Base-by-base conservation (phyloP, 2,888 invertebrate genomes). In the Cremastobaeus sp. region DNA sequence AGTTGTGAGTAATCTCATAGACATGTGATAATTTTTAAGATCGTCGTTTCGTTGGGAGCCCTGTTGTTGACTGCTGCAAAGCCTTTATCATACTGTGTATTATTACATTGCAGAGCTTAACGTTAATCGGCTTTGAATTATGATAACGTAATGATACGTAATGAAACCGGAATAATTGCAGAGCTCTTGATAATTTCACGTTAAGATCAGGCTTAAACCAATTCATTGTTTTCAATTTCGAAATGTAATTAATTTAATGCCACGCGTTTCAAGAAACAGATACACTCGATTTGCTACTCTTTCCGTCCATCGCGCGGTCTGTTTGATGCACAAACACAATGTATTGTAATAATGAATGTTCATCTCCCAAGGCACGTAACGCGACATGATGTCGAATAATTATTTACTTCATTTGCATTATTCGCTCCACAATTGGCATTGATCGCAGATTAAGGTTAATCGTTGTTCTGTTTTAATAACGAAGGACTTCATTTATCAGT, bases 71-170 rank as follows among this genome's bases (percentile, higher is more conserved):
- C 68, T 73, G 52, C 66, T 66, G 30, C 30, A 54, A 55, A 68
- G 59, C 41, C 43, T 50, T 59, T 30, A 69, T 50, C 37, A 37
- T 20, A 43, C 30, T 52, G 69, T 52, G 47, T 59, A 65, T 68
- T 54, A 69, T 37, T 69, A 52, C 43, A 11, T 25, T 25, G 34
- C 43, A 52, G 12, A 43, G 64, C 34, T 74, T 65, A 65, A 35
- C 39, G 55, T 57, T 72, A 74, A 74, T 68, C 68, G 62, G 62
- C 57, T 60, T 73, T 54, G 59, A 74, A 74, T 74, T 74, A 74
- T 59, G 64, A 21, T 69, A 52, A 74, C 12, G 52, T 74, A 69
- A 74, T 64, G 68, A 64, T 69, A 66, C 66, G 68, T 59, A 68
- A 68, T 62, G 59, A 68, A 64, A 41, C 35, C 15, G 35, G 18